Evolutionary conservation across 2,113 vertebrate genomes (phyloP).

Genomic region (Emydocephalus ijimae): DNA sequence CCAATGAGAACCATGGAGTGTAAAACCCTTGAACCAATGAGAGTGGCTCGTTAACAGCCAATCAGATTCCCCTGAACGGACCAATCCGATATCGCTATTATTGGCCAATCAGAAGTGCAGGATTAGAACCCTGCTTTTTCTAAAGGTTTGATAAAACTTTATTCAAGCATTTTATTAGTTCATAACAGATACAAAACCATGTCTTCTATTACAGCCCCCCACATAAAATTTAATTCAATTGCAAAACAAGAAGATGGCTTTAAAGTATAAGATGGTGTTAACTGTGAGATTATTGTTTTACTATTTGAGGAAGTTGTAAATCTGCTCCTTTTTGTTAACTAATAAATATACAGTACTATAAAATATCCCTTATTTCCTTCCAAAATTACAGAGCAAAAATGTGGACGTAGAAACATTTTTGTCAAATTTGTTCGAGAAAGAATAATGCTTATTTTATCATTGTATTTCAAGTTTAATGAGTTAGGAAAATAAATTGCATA

Average conservation of each 20-base stretch:
- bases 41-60: too few species aligned
- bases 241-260: background rate
- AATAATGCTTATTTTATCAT: constrained; percentile 4
- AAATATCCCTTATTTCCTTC: background rate
- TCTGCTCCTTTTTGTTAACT: constrained; percentile 15
- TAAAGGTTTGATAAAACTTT: too few species aligned
- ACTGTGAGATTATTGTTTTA: constrained; percentile 10
- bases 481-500: constrained; percentile 8
- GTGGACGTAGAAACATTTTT: constrained; percentile 14
- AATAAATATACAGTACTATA: constrained; percentile 27
- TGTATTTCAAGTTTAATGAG: constrained; percentile 2
- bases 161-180: too few species aligned
- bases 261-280: constrained; percentile 7
- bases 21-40: too few species aligned
- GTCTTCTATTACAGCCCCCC: background rate
- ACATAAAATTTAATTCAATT: background rate
- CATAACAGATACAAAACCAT: too few species aligned
- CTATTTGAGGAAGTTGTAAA: constrained; percentile 27
- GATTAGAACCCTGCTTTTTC: too few species aligned
- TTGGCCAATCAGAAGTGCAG: too few species aligned
- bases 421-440: constrained; percentile 12
- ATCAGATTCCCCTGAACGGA: too few species aligned
- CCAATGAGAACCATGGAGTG: too few species aligned
- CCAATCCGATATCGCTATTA: too few species aligned
- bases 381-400: background rate